A percentile compares a stretch with the other conserved stretches of the same genome.
Conservation (phyloP, 2,797 vertebrate species). For the Halcyon badia region DNA sequence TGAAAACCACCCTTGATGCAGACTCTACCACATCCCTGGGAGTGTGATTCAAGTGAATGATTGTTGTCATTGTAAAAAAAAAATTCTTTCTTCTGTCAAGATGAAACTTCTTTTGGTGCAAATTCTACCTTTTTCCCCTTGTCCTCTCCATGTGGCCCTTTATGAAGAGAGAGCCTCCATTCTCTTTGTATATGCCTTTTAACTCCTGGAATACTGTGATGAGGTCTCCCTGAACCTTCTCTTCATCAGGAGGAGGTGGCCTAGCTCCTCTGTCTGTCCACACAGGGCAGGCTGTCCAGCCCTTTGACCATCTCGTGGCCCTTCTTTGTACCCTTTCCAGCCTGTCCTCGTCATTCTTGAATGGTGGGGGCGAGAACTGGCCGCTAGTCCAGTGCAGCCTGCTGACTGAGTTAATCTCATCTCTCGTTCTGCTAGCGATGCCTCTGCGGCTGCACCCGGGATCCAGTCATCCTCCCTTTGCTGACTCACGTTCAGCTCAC, state of each 20-base stretch:
- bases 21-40: neutral
- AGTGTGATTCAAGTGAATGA: neutral
- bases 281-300: neutral
- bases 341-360: neutral
- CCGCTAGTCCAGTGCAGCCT: neutral
- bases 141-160: neutral
- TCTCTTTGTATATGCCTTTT: neutral
- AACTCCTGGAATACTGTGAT: neutral
- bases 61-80: neutral
- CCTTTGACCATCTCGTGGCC: neutral
- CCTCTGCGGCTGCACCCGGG: too few species aligned
- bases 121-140: neutral
- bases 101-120: neutral
- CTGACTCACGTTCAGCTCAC: neutral
- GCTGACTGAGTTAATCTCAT: neutral
- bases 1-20: neutral
- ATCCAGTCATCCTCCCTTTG: accelerated
- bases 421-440: neutral
- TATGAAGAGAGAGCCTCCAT: neutral
- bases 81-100: neutral
- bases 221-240: neutral
- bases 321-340: neutral
- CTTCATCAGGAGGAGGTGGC: neutral
- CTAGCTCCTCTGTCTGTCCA: neutral
- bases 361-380: neutral